phyloP scores from a whole-genome alignment of 2,797 vertebrate genomes.

The Coilia nasus region DNA sequence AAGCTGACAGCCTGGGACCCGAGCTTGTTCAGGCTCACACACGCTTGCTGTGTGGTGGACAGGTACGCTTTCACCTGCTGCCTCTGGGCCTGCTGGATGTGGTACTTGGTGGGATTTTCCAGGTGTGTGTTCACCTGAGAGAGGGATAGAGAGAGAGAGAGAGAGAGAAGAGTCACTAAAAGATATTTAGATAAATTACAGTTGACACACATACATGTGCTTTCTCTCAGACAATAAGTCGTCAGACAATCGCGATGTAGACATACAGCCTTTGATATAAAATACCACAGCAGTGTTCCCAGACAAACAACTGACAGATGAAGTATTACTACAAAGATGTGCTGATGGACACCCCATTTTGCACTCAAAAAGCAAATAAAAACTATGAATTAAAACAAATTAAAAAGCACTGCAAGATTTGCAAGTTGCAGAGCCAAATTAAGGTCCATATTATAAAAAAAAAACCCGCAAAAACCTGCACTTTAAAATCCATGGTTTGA shows the following conservation, averaged over 20 bases:
- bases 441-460: background rate
- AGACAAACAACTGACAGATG: background rate
- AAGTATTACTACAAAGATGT: background rate
- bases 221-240: background rate
- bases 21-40: constrained; percentile 72
- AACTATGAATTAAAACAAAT: background rate
- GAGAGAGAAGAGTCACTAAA: background rate
- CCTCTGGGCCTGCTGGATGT: constrained; percentile 96
- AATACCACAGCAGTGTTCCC: no score
- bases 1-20: constrained; percentile 93
- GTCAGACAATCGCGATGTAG: background rate
- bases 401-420: background rate
- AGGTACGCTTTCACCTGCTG: constrained; percentile 99
- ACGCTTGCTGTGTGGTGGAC: constrained; percentile 82
- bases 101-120: constrained; percentile 98
- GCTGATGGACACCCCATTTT: background rate
- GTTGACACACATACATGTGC: background rate
- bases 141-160: background rate
- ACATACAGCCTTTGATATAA: no score
- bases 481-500: background rate
- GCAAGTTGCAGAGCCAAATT: background rate
- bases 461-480: background rate
- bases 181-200: background rate
- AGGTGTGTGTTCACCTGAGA: constrained; percentile 95
- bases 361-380: background rate